Base-by-base conservation (phyloP, 1,140 invertebrate genomes). In the Philaenus spumarius region DNA sequence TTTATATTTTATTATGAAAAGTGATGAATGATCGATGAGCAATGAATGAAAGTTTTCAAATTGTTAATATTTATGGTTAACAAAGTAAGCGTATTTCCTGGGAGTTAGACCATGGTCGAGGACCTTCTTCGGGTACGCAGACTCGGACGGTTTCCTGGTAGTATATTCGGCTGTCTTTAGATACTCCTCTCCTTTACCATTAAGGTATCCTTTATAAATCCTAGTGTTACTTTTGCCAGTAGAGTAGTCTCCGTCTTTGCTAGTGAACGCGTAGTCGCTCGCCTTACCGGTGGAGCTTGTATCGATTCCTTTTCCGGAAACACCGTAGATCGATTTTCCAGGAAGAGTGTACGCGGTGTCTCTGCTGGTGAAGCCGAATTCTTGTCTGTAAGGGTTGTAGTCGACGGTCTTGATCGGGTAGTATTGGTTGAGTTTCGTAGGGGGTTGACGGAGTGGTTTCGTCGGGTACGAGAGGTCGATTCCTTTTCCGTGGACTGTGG, bases 101-200 rank as follows among this genome's bases (percentile, higher is more conserved):
- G 9, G 22, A n/a, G 48, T 24, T 2, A 34, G 4, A 14, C 22
- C 45, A 9, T 47, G 45, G 19, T 23, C 45, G 12, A 30, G 22
- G 12, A 51, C 48, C n/a, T 51, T 51, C 48, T 51, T 51, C 14
- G 48, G 48, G 48, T 51, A 51, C 3, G 3, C 9, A 9, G 26
- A 30, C 26, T 30, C 26, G 23, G 26, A n/a, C 14, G 48, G 15
- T 30, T 51, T 51, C 26, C 34, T 51, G 20, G 23, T 51, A 23
- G 23, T 15, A n/a, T 51, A 23, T 47, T 47, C 45, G 23, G 26
- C 12, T 9, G 7, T 45, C 15, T 22, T 17, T 14, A 12, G 5
- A 30, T 51, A 51, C 14, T 51, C 24, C n/a, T 51, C 48, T 19
- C 46, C 26, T 15, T 34, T 51, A 24, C 23, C 24, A 2, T 24